These are phyloP conservation scores for Xanthia togata DNA, from an alignment of 2,888 invertebrate genomes.

Conservation along the genomic window DNA sequence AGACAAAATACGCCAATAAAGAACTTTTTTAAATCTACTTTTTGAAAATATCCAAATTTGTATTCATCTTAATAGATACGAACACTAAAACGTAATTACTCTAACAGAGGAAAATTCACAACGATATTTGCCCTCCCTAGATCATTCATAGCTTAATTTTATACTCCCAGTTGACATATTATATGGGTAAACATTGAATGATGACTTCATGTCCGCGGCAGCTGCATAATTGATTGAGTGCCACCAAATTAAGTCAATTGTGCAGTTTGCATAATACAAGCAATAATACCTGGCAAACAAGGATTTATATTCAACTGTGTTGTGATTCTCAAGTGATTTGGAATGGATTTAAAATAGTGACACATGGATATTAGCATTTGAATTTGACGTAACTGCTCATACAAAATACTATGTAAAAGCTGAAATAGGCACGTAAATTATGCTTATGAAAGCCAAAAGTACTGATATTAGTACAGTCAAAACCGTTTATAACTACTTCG, in stretches of 20 bases:
- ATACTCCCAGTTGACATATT: conserved; percentile 23
- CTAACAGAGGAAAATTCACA: background rate
- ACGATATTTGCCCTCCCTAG: background rate
- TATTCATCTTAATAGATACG: background rate
- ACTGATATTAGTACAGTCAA: background rate
- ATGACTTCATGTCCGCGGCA: conserved; percentile 47
- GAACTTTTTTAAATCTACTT: too few species aligned
- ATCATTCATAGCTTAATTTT: conserved; percentile 25
- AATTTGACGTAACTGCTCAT: background rate
- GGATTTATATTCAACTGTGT: conserved; percentile 34
- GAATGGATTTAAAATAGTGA: background rate
- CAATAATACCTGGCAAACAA: conserved; percentile 51
- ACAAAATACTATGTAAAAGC: background rate
- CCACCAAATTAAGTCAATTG: conserved; percentile 58
- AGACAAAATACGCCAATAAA: background rate
- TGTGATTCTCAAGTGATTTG: background rate
- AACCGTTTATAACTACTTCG: too few species aligned
- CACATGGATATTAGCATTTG: background rate
- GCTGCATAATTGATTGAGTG: conserved; percentile 65
- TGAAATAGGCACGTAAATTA: background rate
- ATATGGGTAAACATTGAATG: conserved; percentile 51
- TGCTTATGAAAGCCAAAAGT: background rate
- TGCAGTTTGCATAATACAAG: conserved; percentile 50
- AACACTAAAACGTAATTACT: background rate
- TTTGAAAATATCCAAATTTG: background rate